These are phyloP conservation scores for Drosophila aff. DNA, from an alignment of 1,140 invertebrate genomes.

Conservation along the genomic window DNA sequence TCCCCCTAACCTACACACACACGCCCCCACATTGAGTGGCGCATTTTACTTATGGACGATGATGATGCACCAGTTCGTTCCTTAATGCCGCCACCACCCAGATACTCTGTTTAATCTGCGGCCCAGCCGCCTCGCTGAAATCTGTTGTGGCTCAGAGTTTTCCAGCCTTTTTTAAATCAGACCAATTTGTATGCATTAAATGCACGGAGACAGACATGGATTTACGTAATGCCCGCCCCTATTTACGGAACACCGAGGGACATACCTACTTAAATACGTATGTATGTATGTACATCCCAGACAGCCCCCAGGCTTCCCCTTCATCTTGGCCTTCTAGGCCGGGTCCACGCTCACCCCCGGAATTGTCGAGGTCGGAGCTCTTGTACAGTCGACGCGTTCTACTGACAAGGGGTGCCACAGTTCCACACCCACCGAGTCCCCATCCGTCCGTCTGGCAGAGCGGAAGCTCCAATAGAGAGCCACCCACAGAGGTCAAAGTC, in stretches of 20 bases:
- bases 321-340: constrained; percentile 19
- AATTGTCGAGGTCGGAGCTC: constrained; percentile 52
- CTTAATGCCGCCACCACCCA: constrained; percentile 38
- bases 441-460: constrained; percentile 28
- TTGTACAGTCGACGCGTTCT: constrained; percentile 69
- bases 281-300: constrained; percentile 7
- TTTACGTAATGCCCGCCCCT: constrained; percentile 75
- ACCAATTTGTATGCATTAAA: constrained; percentile 82
- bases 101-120: constrained; percentile 55
- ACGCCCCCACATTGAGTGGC: constrained; percentile 30
- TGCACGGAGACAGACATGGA: constrained; percentile 63
- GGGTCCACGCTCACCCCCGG: constrained; percentile 45
- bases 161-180: constrained; percentile 63
- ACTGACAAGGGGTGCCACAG: constrained; percentile 52
- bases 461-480: constrained; percentile 65
- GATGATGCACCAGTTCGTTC: constrained; percentile 50
- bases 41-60: constrained; percentile 41
- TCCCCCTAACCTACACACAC: constrained; percentile 1
- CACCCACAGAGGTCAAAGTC: constrained; percentile 73
- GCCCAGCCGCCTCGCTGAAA: constrained; percentile 43
- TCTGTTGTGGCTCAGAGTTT: constrained; percentile 54
- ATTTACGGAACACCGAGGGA: constrained; percentile 18
- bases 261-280: constrained; percentile 15
- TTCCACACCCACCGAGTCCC: constrained; percentile 8
- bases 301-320: constrained; percentile 2